Conservation (phyloP, 2,113 vertebrate genomes). For the Atherinomorus stipes region DNA sequence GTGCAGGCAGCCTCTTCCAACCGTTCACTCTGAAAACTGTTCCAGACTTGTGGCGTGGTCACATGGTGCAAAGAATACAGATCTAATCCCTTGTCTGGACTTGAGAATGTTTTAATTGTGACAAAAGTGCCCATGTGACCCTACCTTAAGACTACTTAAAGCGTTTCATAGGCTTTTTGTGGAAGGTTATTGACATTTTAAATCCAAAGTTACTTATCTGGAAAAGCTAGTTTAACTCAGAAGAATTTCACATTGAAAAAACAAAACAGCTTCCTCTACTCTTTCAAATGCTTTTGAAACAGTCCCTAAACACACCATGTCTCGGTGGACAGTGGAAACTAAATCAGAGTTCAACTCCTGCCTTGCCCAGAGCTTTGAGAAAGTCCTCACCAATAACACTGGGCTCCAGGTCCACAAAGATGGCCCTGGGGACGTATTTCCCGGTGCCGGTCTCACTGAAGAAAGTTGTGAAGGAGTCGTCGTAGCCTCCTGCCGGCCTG, state of each 20-base stretch:
- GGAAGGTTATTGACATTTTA: neutral
- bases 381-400: slow-evolving; percentile 71
- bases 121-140: no score
- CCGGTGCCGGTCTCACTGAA: slow-evolving; percentile 73
- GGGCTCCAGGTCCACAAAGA: slow-evolving; percentile 79
- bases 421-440: slow-evolving; percentile 75
- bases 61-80: no score
- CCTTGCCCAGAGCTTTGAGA: neutral
- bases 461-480: slow-evolving; percentile 79
- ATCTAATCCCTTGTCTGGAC: no score
- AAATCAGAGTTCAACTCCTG: neutral
- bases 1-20: no score
- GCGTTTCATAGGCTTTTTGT: neutral
- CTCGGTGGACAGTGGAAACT: neutral
- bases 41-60: no score
- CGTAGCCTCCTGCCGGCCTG: slow-evolving; percentile 30
- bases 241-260: neutral
- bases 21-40: no score
- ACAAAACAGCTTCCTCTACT: neutral
- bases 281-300: neutral
- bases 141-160: neutral
- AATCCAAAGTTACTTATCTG: neutral
- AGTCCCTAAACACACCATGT: neutral
- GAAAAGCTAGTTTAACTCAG: neutral
- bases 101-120: no score